Conservation (phyloP, 2,888 invertebrate species). For the Acronicta leporina region DNA sequence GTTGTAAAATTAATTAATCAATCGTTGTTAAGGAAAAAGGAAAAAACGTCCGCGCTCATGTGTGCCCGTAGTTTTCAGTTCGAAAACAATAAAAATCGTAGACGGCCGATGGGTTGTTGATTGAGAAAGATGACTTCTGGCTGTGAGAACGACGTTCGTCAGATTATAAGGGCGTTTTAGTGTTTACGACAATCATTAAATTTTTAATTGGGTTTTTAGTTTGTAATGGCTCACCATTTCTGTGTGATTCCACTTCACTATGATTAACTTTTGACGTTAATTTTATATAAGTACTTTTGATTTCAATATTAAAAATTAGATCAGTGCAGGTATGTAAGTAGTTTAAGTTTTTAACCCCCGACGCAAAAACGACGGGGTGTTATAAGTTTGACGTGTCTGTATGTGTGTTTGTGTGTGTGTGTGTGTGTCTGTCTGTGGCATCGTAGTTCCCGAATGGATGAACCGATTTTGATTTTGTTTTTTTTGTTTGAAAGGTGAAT, state of each 20-base stretch:
- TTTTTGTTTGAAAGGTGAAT: too few relatives aligned
- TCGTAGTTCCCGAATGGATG: too few relatives aligned
- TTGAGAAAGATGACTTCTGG: slow-evolving; percentile 84
- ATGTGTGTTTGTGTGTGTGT: too few relatives aligned
- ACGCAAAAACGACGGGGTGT: too few relatives aligned
- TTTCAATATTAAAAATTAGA: too few relatives aligned
- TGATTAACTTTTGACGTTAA: slow-evolving; percentile 12
- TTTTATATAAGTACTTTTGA: too few relatives aligned
- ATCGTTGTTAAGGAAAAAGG: slow-evolving; percentile 54
- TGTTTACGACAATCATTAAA: slow-evolving; percentile 57
- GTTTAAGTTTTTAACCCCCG: too few relatives aligned
- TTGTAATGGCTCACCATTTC: not conserved
- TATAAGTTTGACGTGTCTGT: too few relatives aligned
- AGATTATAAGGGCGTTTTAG: slow-evolving; percentile 75
- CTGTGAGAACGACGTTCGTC: slow-evolving; percentile 78
- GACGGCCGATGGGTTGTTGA: slow-evolving; percentile 78
- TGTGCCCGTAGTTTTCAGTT: slow-evolving; percentile 75
- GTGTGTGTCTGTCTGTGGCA: too few relatives aligned
- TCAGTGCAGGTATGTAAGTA: too few relatives aligned
- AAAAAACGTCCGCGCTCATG: slow-evolving; percentile 58
- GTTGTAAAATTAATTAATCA: slow-evolving; percentile 85
- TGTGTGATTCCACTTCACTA: not conserved
- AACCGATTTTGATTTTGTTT: too few relatives aligned
- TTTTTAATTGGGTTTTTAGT: slow-evolving; percentile 43
- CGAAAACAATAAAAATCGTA: slow-evolving; percentile 87